Percentiles rank a stretch among this genome's conserved stretches.
These are phyloP conservation scores for Trinorchestia longiramus DNA, from an alignment of 1,140 invertebrate genomes.

Conservation along the genomic window DNA sequence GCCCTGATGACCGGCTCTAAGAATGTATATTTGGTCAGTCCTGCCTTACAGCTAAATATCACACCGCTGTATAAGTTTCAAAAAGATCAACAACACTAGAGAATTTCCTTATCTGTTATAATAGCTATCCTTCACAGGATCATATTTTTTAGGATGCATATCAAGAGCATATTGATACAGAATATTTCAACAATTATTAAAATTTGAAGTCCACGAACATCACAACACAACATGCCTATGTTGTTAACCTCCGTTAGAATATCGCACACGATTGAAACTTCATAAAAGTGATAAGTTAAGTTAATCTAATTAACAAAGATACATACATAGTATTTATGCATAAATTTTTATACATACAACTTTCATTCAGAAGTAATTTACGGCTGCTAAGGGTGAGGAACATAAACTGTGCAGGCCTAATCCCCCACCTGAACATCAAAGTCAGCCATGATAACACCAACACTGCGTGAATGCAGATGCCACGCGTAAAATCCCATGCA, in stretches of 20 bases:
- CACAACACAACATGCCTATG: not conserved
- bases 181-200: conserved; percentile 1
- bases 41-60: not conserved
- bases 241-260: not conserved
- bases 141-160: not conserved
- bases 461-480: not conserved
- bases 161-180: not conserved
- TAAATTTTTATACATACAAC: not conserved
- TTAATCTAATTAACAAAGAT: conserved; percentile 3
- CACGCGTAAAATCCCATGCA: not conserved
- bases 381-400: not conserved
- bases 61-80: not conserved
- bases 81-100: not conserved
- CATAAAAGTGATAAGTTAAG: not conserved
- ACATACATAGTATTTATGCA: not conserved
- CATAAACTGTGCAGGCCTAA: not conserved
- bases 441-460: not conserved
- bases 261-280: not conserved
- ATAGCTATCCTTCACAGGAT: not conserved
- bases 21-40: not conserved
- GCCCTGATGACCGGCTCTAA: not conserved
- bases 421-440: not conserved
- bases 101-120: not conserved
- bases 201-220: not conserved
- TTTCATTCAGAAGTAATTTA: not conserved